phyloP scores from a whole-genome alignment of 2,113 vertebrate species.

The Pongo pygmaeus region DNA sequence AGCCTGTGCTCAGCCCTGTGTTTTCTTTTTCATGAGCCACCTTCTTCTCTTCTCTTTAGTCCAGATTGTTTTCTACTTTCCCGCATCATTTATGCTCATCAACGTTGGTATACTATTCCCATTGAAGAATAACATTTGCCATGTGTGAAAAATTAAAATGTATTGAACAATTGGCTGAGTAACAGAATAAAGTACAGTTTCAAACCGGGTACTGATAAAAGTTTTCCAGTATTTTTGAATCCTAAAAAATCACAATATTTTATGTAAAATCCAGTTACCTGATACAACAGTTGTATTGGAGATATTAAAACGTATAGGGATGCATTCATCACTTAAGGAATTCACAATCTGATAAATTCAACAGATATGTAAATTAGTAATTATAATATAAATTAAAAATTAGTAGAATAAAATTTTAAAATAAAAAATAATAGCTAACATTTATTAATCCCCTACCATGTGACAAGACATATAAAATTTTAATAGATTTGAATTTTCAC shows the following conservation, averaged over 20 bases:
- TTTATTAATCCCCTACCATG: not conserved
- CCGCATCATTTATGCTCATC: not conserved
- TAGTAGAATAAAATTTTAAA: not conserved
- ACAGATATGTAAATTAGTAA: not conserved
- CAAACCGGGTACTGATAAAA: not conserved
- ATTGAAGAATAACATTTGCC: not conserved
- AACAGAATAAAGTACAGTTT: not conserved
- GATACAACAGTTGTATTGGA: not conserved
- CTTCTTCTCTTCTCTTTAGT: not conserved
- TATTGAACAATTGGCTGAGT: not conserved
- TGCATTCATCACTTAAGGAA: not conserved
- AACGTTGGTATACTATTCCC: not conserved
- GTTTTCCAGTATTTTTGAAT: not conserved
- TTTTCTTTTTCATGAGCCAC: not conserved
- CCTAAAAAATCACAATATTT: not conserved
- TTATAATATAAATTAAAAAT: not conserved
- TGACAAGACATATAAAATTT: not conserved
- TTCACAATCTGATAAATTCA: not conserved
- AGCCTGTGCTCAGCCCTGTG: not conserved
- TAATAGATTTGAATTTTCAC: not conserved
- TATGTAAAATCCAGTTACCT: not conserved
- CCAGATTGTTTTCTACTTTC: not conserved
- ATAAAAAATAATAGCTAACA: not conserved
- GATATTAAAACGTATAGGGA: not conserved
- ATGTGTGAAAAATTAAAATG: not conserved